Evolutionary conservation across 2,797 vertebrate species (phyloP).

Genomic region (Rhynchonycteris naso): DNA sequence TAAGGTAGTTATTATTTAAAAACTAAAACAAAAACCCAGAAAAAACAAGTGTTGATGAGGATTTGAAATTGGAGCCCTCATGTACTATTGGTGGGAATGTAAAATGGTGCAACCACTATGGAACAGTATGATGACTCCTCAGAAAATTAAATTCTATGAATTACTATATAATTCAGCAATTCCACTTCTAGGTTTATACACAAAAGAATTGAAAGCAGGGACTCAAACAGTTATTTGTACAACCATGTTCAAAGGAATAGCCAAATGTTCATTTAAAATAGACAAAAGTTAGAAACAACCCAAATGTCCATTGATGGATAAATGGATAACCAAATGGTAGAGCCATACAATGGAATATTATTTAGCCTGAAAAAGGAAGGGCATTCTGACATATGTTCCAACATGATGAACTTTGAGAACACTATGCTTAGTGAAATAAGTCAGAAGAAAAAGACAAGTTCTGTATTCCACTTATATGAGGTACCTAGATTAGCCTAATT

Average conservation of each 20-base stretch:
- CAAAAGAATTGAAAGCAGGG: not conserved
- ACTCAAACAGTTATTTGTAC: not conserved
- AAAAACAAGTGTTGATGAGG: not conserved
- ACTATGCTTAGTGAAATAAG: not conserved
- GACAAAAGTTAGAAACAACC: not conserved
- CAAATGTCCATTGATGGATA: not conserved
- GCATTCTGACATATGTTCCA: not conserved
- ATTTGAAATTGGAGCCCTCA: not conserved
- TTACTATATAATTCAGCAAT: not conserved
- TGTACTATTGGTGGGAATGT: not conserved
- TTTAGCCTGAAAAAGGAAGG: not conserved
- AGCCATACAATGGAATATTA: not conserved
- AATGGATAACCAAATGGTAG: not conserved
- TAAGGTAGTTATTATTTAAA: not conserved
- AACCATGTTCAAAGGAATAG: not conserved
- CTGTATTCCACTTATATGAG: not conserved
- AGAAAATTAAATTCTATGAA: not conserved
- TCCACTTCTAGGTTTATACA: not conserved
- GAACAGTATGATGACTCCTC: not conserved
- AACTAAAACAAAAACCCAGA: too few species aligned
- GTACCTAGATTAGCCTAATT: not conserved
- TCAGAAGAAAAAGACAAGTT: not conserved
- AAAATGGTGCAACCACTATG: not conserved
- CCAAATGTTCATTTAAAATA: not conserved
- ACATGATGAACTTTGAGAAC: not conserved